Base-by-base conservation (phyloP, 2,797 vertebrate species). In the Leucoraja ocellata region DNA sequence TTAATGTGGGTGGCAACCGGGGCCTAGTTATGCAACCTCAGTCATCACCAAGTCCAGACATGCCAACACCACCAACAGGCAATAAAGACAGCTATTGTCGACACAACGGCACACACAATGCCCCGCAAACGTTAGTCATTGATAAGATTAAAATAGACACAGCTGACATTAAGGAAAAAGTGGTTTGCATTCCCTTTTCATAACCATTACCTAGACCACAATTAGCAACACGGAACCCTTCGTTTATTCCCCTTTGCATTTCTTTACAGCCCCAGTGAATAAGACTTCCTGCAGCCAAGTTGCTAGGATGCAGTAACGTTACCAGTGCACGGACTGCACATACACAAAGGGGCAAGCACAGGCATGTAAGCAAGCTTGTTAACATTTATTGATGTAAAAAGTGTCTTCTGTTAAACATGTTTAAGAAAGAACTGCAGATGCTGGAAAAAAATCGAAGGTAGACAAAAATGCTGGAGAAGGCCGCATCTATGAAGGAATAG, bases 1-100 rank as follows among this genome's bases (percentile, higher is more conserved):
- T 76, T 92, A 74, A 76, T 54, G 71, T 92, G 90, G 90, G 21
- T 92, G 73, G 90, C 90, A 76, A 92, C 90, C 90, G 76, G 21
- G 54, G 68, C 46, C 68, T n/a, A 76, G 39, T 73, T 92, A 92
- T 76, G 25, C 11, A 73, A 88, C 68, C 25, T 21, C 71, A 92
- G 54, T 39, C 71, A 92, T 76, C 32, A 76, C 90, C 93, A 93
- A 88, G 93, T 93, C 81, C 81, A 88, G 93, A 86, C 93, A 84
- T 88, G 93, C 46, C 68, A 76, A 90, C 83, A 32, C 25, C n/a
- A 92, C 76, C 90, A 92, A 28, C 90, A 76, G 58, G 10, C 39
- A 76, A 92, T 74, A 74, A 76, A 46, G 36, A 76, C 71, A 54
- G 90, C 76, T 71, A 92, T 92, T 92, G 14, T 54, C 28, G n/a